These are phyloP conservation scores for Camponotus vicinus DNA, from an alignment of 1,140 invertebrate genomes.

Conservation along the genomic window DNA sequence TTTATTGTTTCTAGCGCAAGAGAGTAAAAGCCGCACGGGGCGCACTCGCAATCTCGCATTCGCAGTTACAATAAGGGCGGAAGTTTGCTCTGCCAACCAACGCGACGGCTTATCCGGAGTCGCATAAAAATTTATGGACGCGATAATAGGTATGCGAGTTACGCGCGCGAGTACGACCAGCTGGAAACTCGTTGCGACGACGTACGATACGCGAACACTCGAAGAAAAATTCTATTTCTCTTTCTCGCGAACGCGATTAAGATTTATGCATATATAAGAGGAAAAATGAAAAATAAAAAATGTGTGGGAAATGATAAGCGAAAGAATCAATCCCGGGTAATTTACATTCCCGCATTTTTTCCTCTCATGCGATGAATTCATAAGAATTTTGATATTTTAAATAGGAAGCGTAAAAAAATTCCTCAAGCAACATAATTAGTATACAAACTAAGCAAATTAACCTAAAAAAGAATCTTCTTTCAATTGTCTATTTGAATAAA, in stretches of 20 bases:
- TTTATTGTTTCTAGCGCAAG: conserved; percentile 28
- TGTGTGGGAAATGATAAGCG: not conserved
- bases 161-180: conserved; percentile 33
- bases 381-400: not conserved
- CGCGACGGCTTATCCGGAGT: conserved; percentile 40
- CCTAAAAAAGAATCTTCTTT: not conserved
- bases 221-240: conserved; percentile 27
- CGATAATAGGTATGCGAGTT: conserved; percentile 57
- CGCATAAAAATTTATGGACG: conserved; percentile 56
- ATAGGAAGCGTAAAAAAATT: not conserved
- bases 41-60: conserved; percentile 28
- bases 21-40: not conserved
- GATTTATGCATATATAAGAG: conserved; percentile 20
- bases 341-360: not conserved
- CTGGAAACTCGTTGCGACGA: conserved; percentile 41
- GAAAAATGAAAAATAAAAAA: not conserved
- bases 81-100: conserved; percentile 48
- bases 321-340: not conserved
- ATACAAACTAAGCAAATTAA: not conserved
- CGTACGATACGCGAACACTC: conserved; percentile 12
- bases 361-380: not conserved
- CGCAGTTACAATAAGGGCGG: conserved; percentile 49
- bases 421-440: not conserved
- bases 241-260: conserved; percentile 15
- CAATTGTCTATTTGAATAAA: not conserved